Conservation (phyloP, 2,797 vertebrate species). For the Melopsittacus undulatus region DNA sequence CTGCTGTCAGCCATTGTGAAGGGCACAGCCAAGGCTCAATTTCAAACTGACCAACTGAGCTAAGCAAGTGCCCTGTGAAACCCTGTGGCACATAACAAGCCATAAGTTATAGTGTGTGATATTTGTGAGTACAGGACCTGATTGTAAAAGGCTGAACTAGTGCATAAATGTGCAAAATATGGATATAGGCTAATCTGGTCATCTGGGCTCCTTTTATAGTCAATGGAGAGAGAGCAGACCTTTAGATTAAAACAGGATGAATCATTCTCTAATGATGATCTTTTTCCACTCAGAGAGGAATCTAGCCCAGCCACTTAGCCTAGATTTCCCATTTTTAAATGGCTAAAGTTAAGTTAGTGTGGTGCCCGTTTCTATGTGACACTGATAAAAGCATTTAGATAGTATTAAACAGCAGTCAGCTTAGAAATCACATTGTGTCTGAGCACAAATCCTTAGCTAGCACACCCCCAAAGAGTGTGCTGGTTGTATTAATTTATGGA, state of each 20-base stretch:
- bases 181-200: slow-evolving; percentile 45
- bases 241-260: slow-evolving; percentile 25
- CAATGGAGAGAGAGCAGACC: slow-evolving; percentile 35
- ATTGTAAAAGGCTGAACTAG: slow-evolving; percentile 33
- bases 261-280: slow-evolving; percentile 34
- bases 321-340: not conserved
- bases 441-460: not conserved
- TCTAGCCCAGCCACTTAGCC: not conserved
- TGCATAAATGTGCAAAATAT: slow-evolving; percentile 17
- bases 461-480: not conserved
- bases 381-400: not conserved
- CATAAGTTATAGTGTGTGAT: not conserved
- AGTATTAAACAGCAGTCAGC: not conserved
- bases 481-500: not conserved
- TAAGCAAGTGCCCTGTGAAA: not conserved
- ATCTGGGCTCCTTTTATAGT: slow-evolving; percentile 64
- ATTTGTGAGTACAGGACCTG: not conserved
- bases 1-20: not conserved
- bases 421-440: not conserved
- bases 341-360: not conserved
- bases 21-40: not conserved
- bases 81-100: not conserved
- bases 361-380: not conserved
- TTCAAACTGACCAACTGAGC: not conserved
- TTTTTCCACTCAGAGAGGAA: slow-evolving; percentile 52